Percentiles rank a stretch among this genome's conserved stretches.
phyloP scores from a whole-genome alignment of 1,140 invertebrate species.

The Caenorhabditis latens region DNA sequence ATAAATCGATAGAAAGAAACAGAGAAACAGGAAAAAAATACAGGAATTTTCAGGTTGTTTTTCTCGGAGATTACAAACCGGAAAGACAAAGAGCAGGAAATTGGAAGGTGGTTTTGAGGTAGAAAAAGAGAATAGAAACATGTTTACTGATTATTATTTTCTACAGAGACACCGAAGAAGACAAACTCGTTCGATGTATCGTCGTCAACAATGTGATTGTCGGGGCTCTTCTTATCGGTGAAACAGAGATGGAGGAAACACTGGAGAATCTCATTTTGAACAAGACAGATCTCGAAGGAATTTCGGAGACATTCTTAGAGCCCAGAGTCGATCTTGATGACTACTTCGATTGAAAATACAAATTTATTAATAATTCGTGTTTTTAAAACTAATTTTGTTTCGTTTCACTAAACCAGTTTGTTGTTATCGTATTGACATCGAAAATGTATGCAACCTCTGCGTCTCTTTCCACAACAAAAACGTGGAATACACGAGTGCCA shows the following conservation, averaged over 20 bases:
- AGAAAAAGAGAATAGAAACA: conserved; percentile 22
- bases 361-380: neutral
- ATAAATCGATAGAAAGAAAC: neutral
- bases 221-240: conserved; percentile 89
- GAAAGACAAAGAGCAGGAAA: neutral
- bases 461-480: neutral
- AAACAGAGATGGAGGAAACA: conserved; percentile 96
- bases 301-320: conserved; percentile 92
- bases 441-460: neutral
- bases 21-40: neutral
- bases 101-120: conserved; percentile 84
- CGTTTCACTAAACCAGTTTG: neutral
- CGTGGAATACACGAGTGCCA: neutral
- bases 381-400: neutral
- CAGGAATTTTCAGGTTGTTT: conserved; percentile 80
- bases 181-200: conserved; percentile 84
- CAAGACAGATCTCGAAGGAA: conserved; percentile 88
- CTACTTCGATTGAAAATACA: conserved; percentile 89
- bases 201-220: conserved; percentile 87
- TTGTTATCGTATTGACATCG: neutral
- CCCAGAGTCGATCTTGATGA: conserved; percentile 97
- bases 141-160: conserved; percentile 64
- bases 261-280: conserved; percentile 98
- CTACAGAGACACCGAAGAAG: conserved; percentile 67
- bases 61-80: conserved; percentile 92